Base-by-base conservation (phyloP, 2,113 vertebrate species). In the Isurus oxyrinchus region DNA sequence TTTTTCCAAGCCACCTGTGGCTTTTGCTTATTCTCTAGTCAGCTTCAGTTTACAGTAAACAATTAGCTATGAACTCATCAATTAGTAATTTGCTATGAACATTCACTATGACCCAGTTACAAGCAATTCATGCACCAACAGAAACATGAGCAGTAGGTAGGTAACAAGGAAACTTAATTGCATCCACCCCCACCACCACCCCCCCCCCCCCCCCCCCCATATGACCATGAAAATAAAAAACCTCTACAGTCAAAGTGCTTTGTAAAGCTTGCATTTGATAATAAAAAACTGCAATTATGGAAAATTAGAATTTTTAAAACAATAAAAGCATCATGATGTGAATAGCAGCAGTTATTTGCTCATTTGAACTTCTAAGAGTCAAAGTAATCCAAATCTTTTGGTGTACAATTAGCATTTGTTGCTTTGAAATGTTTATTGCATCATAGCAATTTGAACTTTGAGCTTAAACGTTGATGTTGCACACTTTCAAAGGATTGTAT, bases 1-100 rank as follows among this genome's bases (percentile, higher is more conserved):
- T 90, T 93, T 94, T 97, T 96, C 81, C 93, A 96, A 97, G 96
- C 35, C 67, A 97, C 40, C 95, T 97, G 96, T 96, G 40, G 96
- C 96, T 97, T 96, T 66, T 96, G 35, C 96, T 61, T 81, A 96
- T 49, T 96, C 86, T 93, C n/a, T 96, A 96, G 96, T 59, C 16
- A 86, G n/a, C 67, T 35, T 94, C 94, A 97, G 21, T 96, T 35
- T 96, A 97, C 97, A 96, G 94, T 2, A 0, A 96, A 96, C 88
- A 96, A 97, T 96, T 96, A 61, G 11, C 96, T 96, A 96, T 63
- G 25, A 97, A 96, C 96, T n/a, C n/a, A n/a, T 49, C 44, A 49
- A 49, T 49, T 49, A 49, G 44, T 1, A 49, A 97, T 96, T 96
- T 67, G 11, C 96, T 96, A 96, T 63, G 25, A 97, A 96, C 96